A percentile compares a stretch with the other conserved stretches of the same genome.
These are phyloP conservation scores for Drosophila insularis DNA, from an alignment of 1,140 invertebrate species.

Conservation along the genomic window DNA sequence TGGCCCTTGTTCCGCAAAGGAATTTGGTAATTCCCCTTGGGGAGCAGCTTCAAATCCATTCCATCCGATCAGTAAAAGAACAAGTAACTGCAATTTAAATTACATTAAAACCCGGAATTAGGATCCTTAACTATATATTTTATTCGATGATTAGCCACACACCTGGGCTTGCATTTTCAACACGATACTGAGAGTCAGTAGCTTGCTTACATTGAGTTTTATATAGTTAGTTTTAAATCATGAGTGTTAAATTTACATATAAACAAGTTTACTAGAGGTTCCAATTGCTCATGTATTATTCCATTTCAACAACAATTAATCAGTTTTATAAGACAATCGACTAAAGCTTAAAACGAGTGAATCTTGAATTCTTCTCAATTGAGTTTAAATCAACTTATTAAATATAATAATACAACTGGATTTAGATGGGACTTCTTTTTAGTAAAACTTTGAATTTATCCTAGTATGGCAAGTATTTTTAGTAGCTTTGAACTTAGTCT, in stretches of 20 bases:
- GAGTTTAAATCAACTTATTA: no score
- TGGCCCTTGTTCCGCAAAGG: not conserved
- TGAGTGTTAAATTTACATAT: not conserved
- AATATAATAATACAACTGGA: no score
- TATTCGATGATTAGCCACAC: not conserved
- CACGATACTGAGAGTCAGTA: not conserved
- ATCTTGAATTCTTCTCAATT: no score
- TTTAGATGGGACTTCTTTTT: not conserved
- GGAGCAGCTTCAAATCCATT: not conserved
- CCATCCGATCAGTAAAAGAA: not conserved
- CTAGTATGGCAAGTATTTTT: slow-evolving; percentile 30
- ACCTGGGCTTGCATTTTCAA: slow-evolving; percentile 8
- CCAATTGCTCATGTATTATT: no score
- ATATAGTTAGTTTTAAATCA: not conserved
- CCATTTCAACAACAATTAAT: no score
- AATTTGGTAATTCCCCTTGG: not conserved
- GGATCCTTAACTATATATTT: not conserved
- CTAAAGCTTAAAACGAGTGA: no score
- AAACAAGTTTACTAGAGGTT: not conserved
- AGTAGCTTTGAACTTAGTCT: slow-evolving; percentile 34
- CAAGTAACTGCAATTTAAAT: not conserved
- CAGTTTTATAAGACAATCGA: no score
- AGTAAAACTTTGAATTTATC: slow-evolving; percentile 17
- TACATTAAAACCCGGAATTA: not conserved
- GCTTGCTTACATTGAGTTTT: slow-evolving; percentile 8